Conservation (phyloP, 2,113 vertebrate genomes). For the Pachypanchax playfairii region DNA sequence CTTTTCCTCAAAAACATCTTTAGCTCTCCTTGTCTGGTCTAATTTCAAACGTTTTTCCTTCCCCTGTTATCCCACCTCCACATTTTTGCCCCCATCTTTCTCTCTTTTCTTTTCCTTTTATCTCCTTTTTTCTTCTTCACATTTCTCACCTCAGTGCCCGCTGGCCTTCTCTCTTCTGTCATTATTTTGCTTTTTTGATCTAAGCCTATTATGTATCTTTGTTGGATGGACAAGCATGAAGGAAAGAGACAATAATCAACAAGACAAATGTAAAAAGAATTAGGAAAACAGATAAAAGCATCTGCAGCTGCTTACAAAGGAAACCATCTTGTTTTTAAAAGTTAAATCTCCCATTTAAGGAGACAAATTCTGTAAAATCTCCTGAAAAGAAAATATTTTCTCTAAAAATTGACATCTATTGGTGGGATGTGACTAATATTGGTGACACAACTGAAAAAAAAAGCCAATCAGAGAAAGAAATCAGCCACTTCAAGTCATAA, state of each 20-base stretch:
- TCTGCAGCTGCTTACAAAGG: background rate
- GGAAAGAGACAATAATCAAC: slow-evolving; percentile 13
- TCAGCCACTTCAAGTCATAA: slow-evolving; percentile 2
- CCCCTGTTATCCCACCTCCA: slow-evolving; percentile 6
- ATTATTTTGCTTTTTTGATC: slow-evolving; percentile 51
- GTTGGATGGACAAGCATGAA: slow-evolving; percentile 17
- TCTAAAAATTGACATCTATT: background rate
- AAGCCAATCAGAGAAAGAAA: background rate
- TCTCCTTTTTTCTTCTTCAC: slow-evolving; percentile 30
- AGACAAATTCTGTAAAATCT: background rate
- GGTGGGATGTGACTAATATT: slow-evolving; percentile 11
- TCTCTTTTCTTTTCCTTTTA: slow-evolving; percentile 26
- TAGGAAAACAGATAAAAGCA: background rate
- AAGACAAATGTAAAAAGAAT: background rate
- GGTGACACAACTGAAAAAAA: slow-evolving; percentile 3
- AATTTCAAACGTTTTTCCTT: slow-evolving; percentile 6
- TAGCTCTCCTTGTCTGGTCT: slow-evolving; percentile 20
- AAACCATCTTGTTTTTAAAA: background rate
- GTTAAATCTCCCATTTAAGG: background rate
- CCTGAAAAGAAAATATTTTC: background rate
- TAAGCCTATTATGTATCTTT: slow-evolving; percentile 36
- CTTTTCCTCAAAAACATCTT: background rate
- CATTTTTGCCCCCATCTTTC: slow-evolving; percentile 11
- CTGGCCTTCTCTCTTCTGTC: slow-evolving; percentile 22
- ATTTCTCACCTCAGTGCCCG: slow-evolving; percentile 8